Base-by-base conservation (phyloP, 2,113 vertebrate genomes). In the Rostratula benghalensis region DNA sequence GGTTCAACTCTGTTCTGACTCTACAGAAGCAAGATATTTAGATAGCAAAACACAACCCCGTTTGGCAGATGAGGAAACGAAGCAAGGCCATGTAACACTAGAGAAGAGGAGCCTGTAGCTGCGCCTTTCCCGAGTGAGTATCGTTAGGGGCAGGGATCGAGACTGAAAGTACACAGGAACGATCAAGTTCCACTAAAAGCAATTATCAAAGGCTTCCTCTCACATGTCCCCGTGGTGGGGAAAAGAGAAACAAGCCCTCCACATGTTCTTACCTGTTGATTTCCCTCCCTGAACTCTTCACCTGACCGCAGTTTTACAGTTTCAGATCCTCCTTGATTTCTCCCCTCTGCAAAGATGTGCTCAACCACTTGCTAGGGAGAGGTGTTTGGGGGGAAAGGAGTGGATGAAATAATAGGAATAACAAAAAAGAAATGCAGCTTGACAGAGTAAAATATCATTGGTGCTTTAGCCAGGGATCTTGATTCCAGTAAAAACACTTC, bases 31-130 rank as follows among this genome's bases (percentile, higher is more conserved):
- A 20, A 24, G 16, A 11, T 14, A 8, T 33, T 64, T 20, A 31
- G 33, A 25, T 10, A 50, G 54, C 35, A 57, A 67, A 81, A 31
- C 0, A 0, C 11, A 22, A 7, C 5, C 24, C 18, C 25, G n/a
- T 68, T 12, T 22, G 65, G 35, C 48, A 75, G 68, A 18, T 7
- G 33, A 74, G 39, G 50, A 41, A 81, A 69, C 7, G 6, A 71
- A 70, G 30, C 3, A 37, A 39, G 10, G 31, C 37, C 37, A 13
- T 33, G 33, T 16, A 65, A 56, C 9, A 13, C 24, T 51, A 37
- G 33, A 68, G 35, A 14, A 33, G 22, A 50, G 33, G 33, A 20
- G 11, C 21, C 69, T 60, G 9, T 6, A 31, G 78, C 15, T 39
- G 45, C 31, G 6, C 23, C 24, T 33, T 51, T 31, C 78, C 33